Percentiles rank a stretch among this genome's conserved stretches.
phyloP scores from a whole-genome alignment of 1,140 invertebrate species.

The Pseudomyrmex dendroicus region DNA sequence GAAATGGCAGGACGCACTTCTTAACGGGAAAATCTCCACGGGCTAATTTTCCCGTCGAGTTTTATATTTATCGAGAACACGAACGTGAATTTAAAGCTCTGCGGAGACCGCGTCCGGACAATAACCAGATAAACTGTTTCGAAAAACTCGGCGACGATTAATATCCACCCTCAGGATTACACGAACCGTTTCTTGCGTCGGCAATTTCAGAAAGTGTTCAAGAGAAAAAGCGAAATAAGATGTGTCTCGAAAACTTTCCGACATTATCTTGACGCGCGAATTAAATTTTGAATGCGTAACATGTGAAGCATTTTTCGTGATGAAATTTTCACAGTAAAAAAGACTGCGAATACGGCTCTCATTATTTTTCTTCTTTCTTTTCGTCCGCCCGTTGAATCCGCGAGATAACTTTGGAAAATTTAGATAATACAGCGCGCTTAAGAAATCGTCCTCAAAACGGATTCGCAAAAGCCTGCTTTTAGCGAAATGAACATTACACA shows the following conservation, averaged over 20 bases:
- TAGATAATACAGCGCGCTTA: background rate
- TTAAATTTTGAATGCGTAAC: background rate
- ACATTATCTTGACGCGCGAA: background rate
- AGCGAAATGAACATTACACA: slow-evolving; percentile 15
- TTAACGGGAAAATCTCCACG: slow-evolving; percentile 14
- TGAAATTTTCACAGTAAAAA: slow-evolving; percentile 8
- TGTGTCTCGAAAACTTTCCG: background rate
- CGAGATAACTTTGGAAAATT: background rate
- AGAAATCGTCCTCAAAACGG: background rate
- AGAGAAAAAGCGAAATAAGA: background rate
- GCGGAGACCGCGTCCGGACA: slow-evolving; percentile 1
- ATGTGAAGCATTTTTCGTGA: background rate
- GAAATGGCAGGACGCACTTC: background rate
- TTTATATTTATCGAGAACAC: slow-evolving; percentile 30
- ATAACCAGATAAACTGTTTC: slow-evolving; percentile 47
- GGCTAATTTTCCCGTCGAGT: background rate
- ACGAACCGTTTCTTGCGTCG: background rate
- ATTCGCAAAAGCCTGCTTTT: slow-evolving; percentile 28
- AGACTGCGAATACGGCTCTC: background rate
- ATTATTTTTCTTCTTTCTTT: background rate
- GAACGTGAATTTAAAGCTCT: slow-evolving; percentile 33
- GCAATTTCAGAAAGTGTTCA: slow-evolving; percentile 27
- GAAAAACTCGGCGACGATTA: slow-evolving; percentile 44
- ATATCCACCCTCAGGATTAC: slow-evolving; percentile 50
- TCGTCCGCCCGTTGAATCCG: background rate